Percentiles rank a stretch among this genome's conserved stretches.
Conservation (phyloP, 92 coral and sea anemone genomes). For the Epizoanthus ramosus region DNA sequence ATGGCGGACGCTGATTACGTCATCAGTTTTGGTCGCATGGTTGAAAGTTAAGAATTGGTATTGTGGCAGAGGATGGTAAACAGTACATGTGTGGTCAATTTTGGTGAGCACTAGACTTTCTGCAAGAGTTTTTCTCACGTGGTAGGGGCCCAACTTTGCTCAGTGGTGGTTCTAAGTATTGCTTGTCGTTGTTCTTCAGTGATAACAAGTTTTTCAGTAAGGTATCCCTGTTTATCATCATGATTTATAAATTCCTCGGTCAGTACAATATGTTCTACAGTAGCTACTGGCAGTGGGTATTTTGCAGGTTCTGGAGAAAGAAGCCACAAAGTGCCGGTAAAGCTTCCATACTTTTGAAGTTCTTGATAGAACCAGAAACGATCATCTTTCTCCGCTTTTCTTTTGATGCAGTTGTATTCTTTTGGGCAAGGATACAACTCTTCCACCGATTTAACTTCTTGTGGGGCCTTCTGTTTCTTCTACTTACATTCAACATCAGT, state of each 20-base stretch:
- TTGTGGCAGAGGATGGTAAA: conserved; percentile 40
- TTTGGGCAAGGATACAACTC: conserved; percentile 52
- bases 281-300: conserved; percentile 45
- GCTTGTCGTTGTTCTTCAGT: no score
- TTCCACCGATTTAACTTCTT: conserved; percentile 44
- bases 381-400: conserved; percentile 43
- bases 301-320: conserved; percentile 47
- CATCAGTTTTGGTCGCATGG: no score
- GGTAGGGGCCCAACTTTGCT: not conserved
- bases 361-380: conserved; percentile 53
- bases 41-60: no score
- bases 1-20: no score
- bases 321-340: conserved; percentile 58
- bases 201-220: no score
- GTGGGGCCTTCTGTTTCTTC: conserved; percentile 24
- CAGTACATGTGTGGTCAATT: conserved; percentile 30
- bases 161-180: no score
- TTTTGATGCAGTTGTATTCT: conserved; percentile 46
- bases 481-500: not conserved
- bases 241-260: conserved; percentile 45
- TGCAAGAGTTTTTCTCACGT: conserved; percentile 40
- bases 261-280: conserved; percentile 51
- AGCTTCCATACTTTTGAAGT: conserved; percentile 51
- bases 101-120: conserved; percentile 50
- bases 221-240: not conserved